Evolutionary conservation across 2,797 vertebrate genomes (phyloP), one percentile per base, ranked within the genome.

Genomic region (Acanthopagrus latus): DNA sequence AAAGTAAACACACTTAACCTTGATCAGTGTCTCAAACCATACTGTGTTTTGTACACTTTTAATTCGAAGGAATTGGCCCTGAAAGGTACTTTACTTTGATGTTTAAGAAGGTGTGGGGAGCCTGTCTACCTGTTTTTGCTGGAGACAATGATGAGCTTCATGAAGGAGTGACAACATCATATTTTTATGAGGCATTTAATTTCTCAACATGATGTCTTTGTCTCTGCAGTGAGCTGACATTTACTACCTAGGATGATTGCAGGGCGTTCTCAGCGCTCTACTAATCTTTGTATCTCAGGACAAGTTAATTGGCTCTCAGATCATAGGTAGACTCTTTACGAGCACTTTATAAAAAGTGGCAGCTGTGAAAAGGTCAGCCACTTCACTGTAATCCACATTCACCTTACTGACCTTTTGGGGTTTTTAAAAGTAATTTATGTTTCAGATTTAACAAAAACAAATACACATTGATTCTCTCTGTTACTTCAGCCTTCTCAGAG

Each of bases 401-500:
- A 60, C 64, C n/a, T 18, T 48, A 51, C 1, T 18, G 29, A 16
- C 47, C 7, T 54, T 58, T 33, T 16, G 29, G 10, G 16, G 7
- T 50, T 3, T 54, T 58, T 20, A n/a, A 50, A 52, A 17, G 6
- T 17, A 2, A 18, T 54, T 23, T 43, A 43, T 20, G 16, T 62
- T 48, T 59, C 1, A 33, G 47, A 59, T 59, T 52, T 21, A 23
- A 54, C 8, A 20, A 21, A 9, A 69, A 17, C 0, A 0, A 57
- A 2, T 33, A 10, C n/a, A 50, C 27, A 33, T 21, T 62, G 27
- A 14, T 17, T 18, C 14, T 71, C 13, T 14, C 29, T 21, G 0
- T 76, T 59, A 82, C 23, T 63, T 55, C 74, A 97, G 97, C 94
- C 44, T 95, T 95, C 44, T 91, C 90, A 0, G 98, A 99, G 33